These are phyloP conservation scores for Heliconius erato DNA, from an alignment of 2,888 invertebrate genomes.

Conservation along the genomic window DNA sequence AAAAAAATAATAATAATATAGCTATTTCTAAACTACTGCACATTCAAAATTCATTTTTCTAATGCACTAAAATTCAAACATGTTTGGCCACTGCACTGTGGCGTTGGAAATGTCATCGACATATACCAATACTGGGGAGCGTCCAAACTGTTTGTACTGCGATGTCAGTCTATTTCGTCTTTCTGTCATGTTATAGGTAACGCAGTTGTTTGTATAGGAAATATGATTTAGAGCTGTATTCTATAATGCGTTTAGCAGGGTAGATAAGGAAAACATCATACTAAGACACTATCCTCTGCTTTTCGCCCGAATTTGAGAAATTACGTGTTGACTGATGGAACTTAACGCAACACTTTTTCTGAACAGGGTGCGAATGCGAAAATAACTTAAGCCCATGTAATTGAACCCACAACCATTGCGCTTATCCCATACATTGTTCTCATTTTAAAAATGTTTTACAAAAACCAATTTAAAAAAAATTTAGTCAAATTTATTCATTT, in stretches of 20 bases:
- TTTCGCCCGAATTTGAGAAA: not conserved
- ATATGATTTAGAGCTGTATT: not conserved
- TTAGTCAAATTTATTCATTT: not conserved
- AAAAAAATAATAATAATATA: no score
- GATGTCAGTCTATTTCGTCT: not conserved
- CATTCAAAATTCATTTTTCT: slow-evolving; percentile 2
- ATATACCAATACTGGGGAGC: slow-evolving; percentile 1
- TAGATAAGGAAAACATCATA: not conserved
- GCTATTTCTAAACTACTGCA: not conserved
- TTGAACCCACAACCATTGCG: no score
- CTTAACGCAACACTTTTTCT: not conserved
- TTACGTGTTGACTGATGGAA: not conserved
- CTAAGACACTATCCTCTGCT: not conserved
- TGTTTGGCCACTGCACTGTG: not conserved
- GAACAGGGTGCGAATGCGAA: not conserved
- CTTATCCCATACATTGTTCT: no score
- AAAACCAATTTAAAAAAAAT: not conserved
- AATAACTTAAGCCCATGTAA: not conserved
- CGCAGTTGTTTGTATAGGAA: not conserved
- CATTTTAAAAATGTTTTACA: not conserved
- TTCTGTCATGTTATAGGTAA: not conserved
- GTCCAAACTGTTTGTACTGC: not conserved
- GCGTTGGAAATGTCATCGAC: slow-evolving; percentile 1
- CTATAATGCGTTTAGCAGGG: not conserved
- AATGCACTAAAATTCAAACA: not conserved